Conservation (phyloP, 2,797 vertebrate species). For the Lithobates pipiens region DNA sequence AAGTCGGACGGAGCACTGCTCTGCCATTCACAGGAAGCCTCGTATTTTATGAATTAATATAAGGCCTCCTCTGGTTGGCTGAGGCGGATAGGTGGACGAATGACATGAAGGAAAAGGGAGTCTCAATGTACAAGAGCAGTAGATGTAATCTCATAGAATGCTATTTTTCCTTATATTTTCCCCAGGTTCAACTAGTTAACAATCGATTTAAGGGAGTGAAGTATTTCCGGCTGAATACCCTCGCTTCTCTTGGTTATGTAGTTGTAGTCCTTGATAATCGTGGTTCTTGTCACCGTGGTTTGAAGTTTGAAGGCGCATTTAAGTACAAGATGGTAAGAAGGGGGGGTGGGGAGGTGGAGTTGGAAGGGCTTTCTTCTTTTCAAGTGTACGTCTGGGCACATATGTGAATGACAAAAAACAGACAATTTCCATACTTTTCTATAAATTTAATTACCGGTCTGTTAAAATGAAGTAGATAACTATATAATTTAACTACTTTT, state of each 20-base stretch:
- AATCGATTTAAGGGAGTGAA: conserved; percentile 84
- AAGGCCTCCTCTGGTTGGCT: too few species aligned
- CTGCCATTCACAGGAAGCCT: too few species aligned
- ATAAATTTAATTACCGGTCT: too few species aligned
- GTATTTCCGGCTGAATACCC: conserved; percentile 82
- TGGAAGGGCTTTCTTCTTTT: conserved; percentile 6
- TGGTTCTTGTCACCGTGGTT: conserved; percentile 82
- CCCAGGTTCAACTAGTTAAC: conserved; percentile 83
- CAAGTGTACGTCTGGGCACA: too few species aligned
- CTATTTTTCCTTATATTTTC: not conserved
- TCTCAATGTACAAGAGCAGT: not conserved
- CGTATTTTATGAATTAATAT: too few species aligned
- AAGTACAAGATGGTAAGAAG: conserved; percentile 83
- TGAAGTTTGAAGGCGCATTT: conserved; percentile 84
- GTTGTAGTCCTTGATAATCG: conserved; percentile 83
- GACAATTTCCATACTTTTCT: too few species aligned
- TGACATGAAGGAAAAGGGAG: too few species aligned
- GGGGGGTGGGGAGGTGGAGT: not conserved
- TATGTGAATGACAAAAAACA: too few species aligned
- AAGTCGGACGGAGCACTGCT: too few species aligned
- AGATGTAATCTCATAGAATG: not conserved
- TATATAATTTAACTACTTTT: too few species aligned
- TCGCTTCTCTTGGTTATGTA: conserved; percentile 81
- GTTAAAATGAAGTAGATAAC: too few species aligned
- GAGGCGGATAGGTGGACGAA: too few species aligned